A percentile compares a stretch with the other conserved stretches of the same genome.
phyloP scores from a whole-genome alignment of 2,113 vertebrate species.

The Columbina picui region DNA sequence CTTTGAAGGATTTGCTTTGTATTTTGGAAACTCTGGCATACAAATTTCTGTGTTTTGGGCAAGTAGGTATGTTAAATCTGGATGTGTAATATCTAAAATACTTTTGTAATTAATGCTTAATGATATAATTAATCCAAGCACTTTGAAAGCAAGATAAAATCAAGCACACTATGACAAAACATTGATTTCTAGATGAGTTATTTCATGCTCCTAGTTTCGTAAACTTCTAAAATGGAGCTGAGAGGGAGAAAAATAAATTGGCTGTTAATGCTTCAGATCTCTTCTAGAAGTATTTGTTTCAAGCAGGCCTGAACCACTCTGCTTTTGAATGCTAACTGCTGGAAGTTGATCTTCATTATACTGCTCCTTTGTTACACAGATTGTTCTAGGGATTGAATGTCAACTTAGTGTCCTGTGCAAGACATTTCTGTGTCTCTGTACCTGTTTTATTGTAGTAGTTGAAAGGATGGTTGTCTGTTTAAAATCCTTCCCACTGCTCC shows the following conservation, averaged over 20 bases:
- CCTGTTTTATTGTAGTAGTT: neutral
- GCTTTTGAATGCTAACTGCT: neutral
- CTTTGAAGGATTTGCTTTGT: neutral
- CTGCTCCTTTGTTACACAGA: neutral
- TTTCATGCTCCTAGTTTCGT: neutral
- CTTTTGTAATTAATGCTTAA: neutral
- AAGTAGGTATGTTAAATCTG: neutral
- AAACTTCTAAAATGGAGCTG: neutral
- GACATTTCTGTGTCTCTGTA: neutral
- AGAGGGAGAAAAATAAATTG: neutral
- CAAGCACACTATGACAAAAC: neutral
- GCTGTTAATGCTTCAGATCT: rapidly evolving
- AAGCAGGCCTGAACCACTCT: neutral
- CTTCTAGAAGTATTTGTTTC: neutral
- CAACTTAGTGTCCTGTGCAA: neutral
- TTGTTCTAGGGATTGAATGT: neutral
- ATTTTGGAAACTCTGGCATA: neutral
- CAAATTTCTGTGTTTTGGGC: neutral
- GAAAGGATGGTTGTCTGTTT: slow-evolving; percentile 28
- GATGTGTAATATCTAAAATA: neutral
- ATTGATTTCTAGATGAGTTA: neutral
- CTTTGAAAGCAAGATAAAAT: slow-evolving; percentile 18
- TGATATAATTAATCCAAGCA: neutral
- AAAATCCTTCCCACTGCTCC: slow-evolving; percentile 7
- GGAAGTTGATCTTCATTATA: slow-evolving; percentile 17